These are phyloP conservation scores for Entosphenus tridentatus DNA, from an alignment of 2,113 vertebrate genomes.

Conservation along the genomic window DNA sequence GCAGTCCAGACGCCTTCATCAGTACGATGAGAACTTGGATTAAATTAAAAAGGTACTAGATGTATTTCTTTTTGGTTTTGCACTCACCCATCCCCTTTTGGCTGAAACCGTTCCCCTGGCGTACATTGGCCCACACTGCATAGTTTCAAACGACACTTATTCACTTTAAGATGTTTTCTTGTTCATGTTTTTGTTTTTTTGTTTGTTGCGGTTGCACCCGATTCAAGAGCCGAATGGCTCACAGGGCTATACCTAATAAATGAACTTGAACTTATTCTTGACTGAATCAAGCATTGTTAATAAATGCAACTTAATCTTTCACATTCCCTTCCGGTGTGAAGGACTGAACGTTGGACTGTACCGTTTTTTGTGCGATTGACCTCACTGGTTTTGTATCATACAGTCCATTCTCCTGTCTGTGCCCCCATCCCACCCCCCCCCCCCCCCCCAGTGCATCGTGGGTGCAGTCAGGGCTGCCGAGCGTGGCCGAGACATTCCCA, in stretches of 20 bases:
- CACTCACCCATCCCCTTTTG: neutral
- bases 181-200: no score
- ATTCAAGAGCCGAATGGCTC: no score
- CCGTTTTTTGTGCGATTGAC: neutral
- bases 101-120: neutral
- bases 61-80: neutral
- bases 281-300: neutral
- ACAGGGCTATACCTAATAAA: no score
- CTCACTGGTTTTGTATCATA: conserved; percentile 1
- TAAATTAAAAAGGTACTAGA: conserved; percentile 58
- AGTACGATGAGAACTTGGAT: conserved; percentile 76
- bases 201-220: no score
- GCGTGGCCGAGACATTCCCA: conserved; percentile 69
- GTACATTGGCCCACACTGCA: neutral
- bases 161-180: no score
- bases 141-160: no score
- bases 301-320: neutral
- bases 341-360: conserved; percentile 5
- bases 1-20: conserved; percentile 63
- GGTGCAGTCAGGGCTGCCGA: conserved; percentile 64
- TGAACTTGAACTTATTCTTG: neutral
- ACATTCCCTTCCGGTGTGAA: neutral
- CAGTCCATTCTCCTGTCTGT: neutral
- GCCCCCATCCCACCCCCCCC: conserved; percentile 1
- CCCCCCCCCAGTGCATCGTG: conserved; percentile 39